Evolutionary conservation across 2,888 invertebrate species (phyloP).

Genomic region (Meiosimyza decipiens): DNA sequence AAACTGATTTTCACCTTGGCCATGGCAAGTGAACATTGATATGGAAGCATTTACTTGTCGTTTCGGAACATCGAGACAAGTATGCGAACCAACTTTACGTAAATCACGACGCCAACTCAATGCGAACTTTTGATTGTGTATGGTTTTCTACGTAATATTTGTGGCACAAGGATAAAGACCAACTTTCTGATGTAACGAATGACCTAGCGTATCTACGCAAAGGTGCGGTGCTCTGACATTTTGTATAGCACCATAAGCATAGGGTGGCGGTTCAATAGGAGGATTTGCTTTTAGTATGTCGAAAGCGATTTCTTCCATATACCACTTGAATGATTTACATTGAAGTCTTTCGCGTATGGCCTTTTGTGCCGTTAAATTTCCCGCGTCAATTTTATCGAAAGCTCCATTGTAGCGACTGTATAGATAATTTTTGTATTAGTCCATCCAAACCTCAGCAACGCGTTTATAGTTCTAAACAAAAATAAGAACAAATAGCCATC

Average conservation of each 20-base stretch:
- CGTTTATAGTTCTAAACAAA: conserved; percentile 82
- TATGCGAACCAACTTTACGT: conserved; percentile 71
- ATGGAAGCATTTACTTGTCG: conserved; percentile 75
- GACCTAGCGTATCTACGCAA: conserved; percentile 79
- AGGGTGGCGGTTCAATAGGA: conserved; percentile 85
- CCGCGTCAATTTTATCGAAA: conserved; percentile 79
- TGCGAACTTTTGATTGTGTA: conserved; percentile 61
- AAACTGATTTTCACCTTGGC: conserved; percentile 92
- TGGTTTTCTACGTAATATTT: conserved; percentile 53
- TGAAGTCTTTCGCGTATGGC: conserved; percentile 78
- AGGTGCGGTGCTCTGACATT: conserved; percentile 73
- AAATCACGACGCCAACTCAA: conserved; percentile 66
- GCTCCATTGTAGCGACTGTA: conserved; percentile 82
- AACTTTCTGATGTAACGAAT: conserved; percentile 62
- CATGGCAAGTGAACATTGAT: conserved; percentile 88
- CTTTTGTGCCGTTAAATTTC: conserved; percentile 83
- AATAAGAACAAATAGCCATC: too few relatives aligned
- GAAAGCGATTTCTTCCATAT: conserved; percentile 93
- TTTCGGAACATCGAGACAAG: conserved; percentile 88
- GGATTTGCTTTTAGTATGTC: conserved; percentile 91
- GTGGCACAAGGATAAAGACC: conserved; percentile 62
- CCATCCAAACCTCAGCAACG: conserved; percentile 99
- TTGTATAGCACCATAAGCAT: conserved; percentile 82
- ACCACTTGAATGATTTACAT: conserved; percentile 96
- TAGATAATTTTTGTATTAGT: conserved; percentile 91